phyloP scores from a whole-genome alignment of 2,113 vertebrate species.

The Archocentrus centrarchus region DNA sequence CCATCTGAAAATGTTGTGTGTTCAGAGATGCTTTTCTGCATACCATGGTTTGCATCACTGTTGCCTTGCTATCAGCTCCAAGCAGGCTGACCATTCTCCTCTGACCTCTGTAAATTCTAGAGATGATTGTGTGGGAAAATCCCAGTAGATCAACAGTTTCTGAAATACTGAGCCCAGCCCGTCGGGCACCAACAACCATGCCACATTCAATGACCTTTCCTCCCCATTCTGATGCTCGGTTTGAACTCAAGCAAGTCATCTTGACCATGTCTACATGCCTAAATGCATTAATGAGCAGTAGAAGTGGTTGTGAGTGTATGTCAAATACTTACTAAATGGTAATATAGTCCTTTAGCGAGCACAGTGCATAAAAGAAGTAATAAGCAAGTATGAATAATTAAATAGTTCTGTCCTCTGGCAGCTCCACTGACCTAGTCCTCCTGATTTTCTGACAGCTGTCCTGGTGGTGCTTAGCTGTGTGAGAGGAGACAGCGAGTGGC shows the following conservation, averaged over 20 bases:
- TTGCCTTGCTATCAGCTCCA: background rate
- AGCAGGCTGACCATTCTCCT: too few species aligned
- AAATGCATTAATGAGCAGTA: background rate
- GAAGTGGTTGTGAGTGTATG: background rate
- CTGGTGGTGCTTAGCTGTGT: background rate
- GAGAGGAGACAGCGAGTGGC: background rate
- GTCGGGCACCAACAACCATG: too few species aligned
- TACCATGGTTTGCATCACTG: background rate
- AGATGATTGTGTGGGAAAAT: too few species aligned
- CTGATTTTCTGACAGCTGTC: background rate
- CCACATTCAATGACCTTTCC: background rate
- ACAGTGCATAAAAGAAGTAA: background rate
- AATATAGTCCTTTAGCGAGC: background rate
- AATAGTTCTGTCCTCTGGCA: background rate
- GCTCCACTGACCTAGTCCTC: background rate
- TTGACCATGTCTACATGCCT: background rate
- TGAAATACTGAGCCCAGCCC: too few species aligned
- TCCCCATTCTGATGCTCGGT: background rate
- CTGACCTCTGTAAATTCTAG: too few species aligned
- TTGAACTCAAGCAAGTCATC: background rate
- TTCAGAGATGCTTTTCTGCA: background rate
- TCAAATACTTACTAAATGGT: background rate
- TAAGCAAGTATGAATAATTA: constrained; percentile 1
- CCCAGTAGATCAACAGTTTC: too few species aligned
- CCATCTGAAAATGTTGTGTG: background rate